phyloP scores from a whole-genome alignment of 2,888 invertebrate species.

The Eupithecia insigniata region DNA sequence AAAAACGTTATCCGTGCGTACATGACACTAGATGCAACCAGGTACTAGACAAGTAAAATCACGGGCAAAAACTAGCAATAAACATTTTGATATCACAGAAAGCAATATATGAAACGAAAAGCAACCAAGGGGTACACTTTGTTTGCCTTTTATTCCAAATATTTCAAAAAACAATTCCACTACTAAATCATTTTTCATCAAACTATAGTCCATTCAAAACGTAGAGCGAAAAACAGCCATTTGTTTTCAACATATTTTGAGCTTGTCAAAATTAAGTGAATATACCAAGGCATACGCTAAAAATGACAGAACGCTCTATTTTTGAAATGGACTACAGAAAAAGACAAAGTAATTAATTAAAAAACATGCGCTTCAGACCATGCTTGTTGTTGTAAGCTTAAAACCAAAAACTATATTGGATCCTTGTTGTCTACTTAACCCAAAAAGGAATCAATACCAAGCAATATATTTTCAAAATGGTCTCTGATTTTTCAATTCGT shows the following conservation, averaged over 20 bases:
- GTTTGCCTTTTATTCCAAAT: conserved; percentile 8
- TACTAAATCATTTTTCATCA: not conserved
- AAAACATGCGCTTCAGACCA: not conserved
- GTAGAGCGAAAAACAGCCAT: not conserved
- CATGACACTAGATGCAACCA: not conserved
- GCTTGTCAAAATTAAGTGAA: not conserved
- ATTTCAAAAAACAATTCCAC: not conserved
- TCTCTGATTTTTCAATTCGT: no score
- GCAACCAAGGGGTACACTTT: conserved; percentile 3
- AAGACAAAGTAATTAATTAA: not conserved
- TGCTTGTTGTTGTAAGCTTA: not conserved
- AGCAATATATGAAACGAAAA: not conserved
- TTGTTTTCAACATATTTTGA: not conserved
- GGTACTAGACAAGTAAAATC: not conserved
- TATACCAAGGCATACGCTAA: not conserved
- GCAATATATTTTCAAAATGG: no score
- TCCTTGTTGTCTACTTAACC: no score
- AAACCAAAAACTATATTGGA: no score
- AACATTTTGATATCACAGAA: not conserved
- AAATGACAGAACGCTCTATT: not conserved
- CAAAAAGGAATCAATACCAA: no score
- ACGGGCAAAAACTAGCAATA: not conserved
- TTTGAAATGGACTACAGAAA: not conserved
- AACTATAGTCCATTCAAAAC: not conserved
- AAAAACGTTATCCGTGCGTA: not conserved